A percentile compares a stretch with the other conserved stretches of the same genome.
phyloP scores from a whole-genome alignment of 2,113 vertebrate species.

The Climacteris rufus region DNA sequence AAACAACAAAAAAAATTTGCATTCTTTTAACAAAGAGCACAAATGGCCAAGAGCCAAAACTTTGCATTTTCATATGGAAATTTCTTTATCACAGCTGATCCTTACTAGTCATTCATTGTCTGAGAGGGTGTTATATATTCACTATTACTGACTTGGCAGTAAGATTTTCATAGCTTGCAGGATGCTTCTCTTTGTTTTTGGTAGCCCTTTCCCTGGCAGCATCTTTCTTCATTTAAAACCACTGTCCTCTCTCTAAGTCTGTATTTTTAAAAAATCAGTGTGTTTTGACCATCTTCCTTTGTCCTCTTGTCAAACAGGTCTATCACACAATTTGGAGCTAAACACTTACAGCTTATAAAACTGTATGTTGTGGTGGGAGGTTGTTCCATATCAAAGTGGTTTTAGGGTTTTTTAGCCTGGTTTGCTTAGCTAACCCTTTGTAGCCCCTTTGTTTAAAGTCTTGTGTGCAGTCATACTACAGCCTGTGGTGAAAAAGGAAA shows the following conservation, averaged over 20 bases:
- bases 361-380: background rate
- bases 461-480: background rate
- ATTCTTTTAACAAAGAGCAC: background rate
- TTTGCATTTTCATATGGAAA: background rate
- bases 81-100: background rate
- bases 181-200: background rate
- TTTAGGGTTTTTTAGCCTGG: background rate
- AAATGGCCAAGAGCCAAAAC: background rate
- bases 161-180: background rate
- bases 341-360: background rate
- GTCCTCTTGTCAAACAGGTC: background rate
- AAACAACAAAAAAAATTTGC: background rate
- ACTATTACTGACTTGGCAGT: background rate
- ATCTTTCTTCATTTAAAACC: background rate
- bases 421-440: background rate
- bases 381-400: background rate
- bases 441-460: background rate
- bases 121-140: background rate
- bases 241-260: background rate
- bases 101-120: background rate
- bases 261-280: background rate
- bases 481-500: background rate
- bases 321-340: background rate
- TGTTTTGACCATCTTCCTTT: background rate
- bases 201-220: background rate